A percentile compares a stretch with the other conserved stretches of the same genome.
phyloP scores from a whole-genome alignment of 2,113 vertebrate species.

The Gadus macrocephalus region DNA sequence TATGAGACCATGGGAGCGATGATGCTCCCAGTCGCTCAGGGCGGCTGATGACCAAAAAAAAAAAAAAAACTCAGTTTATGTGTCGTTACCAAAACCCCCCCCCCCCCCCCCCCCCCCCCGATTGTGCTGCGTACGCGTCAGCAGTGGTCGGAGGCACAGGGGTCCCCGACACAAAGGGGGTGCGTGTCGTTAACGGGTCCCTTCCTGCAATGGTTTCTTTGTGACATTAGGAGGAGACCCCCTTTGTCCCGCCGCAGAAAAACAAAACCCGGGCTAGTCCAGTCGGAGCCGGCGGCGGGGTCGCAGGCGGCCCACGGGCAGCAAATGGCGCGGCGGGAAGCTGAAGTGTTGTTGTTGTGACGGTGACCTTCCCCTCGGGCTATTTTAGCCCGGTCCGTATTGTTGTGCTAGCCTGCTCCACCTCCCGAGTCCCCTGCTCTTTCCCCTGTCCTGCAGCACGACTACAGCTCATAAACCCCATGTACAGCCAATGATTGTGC shows the following conservation, averaged over 20 bases:
- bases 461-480: constrained; percentile 20
- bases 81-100: background rate
- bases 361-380: constrained; percentile 43
- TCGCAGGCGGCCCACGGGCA: constrained; percentile 22
- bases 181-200: constrained; percentile 25
- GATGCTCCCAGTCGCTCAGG: background rate
- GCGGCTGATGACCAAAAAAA: background rate
- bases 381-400: constrained; percentile 48
- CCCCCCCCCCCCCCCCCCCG: too few species aligned
- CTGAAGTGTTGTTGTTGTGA: constrained; percentile 40
- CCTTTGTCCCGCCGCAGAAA: constrained; percentile 51
- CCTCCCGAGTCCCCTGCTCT: constrained; percentile 40
- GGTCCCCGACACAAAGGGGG: constrained; percentile 12
- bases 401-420: constrained; percentile 34
- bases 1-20: background rate
- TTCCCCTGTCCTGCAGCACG: constrained; percentile 27
- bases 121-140: background rate
- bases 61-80: background rate
- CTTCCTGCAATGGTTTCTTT: constrained; percentile 46
- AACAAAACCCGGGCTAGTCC: constrained; percentile 33
- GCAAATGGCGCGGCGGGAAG: constrained; percentile 59
- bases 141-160: background rate
- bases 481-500: constrained; percentile 34
- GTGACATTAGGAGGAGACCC: constrained; percentile 32
- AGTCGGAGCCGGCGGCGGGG: constrained; percentile 47